Conservation (phyloP, 2,888 invertebrate species). For the Drosophila putrida region DNA sequence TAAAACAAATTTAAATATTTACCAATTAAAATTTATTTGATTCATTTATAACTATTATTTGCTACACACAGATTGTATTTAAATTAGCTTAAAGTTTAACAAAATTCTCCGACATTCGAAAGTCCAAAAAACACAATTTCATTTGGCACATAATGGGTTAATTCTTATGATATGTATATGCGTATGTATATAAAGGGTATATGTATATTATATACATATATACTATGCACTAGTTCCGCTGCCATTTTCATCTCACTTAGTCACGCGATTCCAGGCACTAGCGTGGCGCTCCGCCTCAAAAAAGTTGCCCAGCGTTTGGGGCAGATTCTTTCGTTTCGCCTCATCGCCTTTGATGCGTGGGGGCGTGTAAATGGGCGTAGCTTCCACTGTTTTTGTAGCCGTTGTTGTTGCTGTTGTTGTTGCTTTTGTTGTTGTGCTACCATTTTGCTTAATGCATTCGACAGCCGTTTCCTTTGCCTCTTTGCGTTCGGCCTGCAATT, state of each 20-base stretch:
- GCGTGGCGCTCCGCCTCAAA: conserved; percentile 75
- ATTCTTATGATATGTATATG: conserved; percentile 16
- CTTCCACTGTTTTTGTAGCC: conserved; percentile 19
- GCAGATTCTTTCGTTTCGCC: conserved; percentile 58
- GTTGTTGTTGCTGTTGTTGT: neutral
- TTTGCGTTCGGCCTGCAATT: conserved; percentile 11
- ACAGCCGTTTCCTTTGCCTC: conserved; percentile 24
- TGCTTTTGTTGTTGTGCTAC: conserved; percentile 10
- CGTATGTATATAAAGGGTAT: neutral
- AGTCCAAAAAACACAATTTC: neutral
- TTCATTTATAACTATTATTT: conserved; percentile 1
- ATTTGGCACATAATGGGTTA: conserved; percentile 58
- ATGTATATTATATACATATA: conserved; percentile 7
- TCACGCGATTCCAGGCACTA: conserved; percentile 76
- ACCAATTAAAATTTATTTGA: neutral
- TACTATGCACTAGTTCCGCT: conserved; percentile 17
- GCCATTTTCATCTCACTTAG: conserved; percentile 51
- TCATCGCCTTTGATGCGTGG: conserved; percentile 65
- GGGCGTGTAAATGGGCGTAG: conserved; percentile 50
- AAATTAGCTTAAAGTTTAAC: conserved; percentile 12
- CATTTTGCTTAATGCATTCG: conserved; percentile 36
- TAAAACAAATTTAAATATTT: neutral
- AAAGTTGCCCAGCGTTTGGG: conserved; percentile 70
- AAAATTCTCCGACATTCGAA: neutral
- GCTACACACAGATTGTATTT: neutral